Evolutionary conservation across 2,888 invertebrate species (phyloP), one percentile per base, ranked within the genome.

Genomic region (Hirtodrosophila cameraria): DNA sequence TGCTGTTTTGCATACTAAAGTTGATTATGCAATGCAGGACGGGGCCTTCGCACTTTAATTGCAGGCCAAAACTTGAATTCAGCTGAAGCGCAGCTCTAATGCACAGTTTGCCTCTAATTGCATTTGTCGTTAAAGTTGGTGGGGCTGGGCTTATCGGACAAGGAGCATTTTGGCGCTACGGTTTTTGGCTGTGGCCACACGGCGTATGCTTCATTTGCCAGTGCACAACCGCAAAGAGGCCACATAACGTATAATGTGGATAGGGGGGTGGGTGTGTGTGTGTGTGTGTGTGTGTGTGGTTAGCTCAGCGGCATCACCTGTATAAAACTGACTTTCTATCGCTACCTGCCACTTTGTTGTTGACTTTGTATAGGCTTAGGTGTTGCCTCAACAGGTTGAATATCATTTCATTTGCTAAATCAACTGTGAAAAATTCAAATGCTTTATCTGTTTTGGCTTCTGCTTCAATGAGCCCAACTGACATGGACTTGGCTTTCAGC

Each of bases 381-480:
- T 54, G 39, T 15, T n/a, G 38, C 28, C 11, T 48, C 72, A 72
- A 72, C 70, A 71, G 71, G 58, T 64, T 50, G 53, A 54, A 61
- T 64, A 43, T 42, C 72, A 28, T 48, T 49, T 59, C 39, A 38
- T 50, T 73, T 54, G 59, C 54, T 73, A 68, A 73, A 73, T 73
- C 74, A 73, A 73, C 61, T 68, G 73, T 73, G 50, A 68, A 60
- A 73, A 73, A 73, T 73, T 73, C 64, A 68, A 73, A 68, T 73
- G 67, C 59, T 61, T 73, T 73, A 73, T 73, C 73, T 61, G 74
- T 60, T 63, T 61, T 53, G 48, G 61, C 60, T 73, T 73, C 73
- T 61, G 68, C 60, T 64, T 73, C 63, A 73, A 61, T 73, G 58
- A 61, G 64, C 73, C 52, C 6, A 3, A 23, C 23, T 23, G 7